Conservation (phyloP, 92 coral and sea anemone species). For the Bergia sp. region DNA sequence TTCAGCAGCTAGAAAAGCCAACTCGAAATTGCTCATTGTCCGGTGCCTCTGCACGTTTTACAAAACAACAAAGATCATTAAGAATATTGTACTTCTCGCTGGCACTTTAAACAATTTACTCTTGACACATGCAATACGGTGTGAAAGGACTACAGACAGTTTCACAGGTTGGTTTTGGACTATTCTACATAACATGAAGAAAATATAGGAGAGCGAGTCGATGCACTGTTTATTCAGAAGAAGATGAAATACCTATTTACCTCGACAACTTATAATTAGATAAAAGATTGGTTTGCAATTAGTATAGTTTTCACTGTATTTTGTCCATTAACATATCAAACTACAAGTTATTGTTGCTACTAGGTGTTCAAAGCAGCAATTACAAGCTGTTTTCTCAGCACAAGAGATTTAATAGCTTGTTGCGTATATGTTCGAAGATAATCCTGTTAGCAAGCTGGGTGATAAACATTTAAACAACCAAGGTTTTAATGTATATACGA, state of each 20-base stretch:
- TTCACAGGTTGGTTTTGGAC: background rate
- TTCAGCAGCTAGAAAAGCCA: too few species aligned
- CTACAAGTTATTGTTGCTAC: background rate
- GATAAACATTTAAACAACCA: background rate
- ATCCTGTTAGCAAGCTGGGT: background rate
- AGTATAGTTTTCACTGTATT: background rate
- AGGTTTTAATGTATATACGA: background rate
- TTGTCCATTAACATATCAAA: background rate
- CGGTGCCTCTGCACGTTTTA: too few species aligned
- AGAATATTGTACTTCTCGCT: background rate
- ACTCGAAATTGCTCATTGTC: too few species aligned
- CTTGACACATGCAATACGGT: background rate
- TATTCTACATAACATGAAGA: background rate
- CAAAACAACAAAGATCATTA: background rate
- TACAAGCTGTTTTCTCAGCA: background rate
- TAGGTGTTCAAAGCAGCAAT: background rate
- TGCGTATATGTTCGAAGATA: background rate
- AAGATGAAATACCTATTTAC: background rate
- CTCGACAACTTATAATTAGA: background rate
- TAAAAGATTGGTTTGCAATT: background rate
- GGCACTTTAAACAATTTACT: slow-evolving; percentile 10
- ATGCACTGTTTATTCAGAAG: background rate
- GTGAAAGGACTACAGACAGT: background rate
- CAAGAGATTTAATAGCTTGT: background rate
- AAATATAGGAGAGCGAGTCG: background rate